Conservation (phyloP, 2,113 vertebrate genomes). For the Hemichromis elongatus region DNA sequence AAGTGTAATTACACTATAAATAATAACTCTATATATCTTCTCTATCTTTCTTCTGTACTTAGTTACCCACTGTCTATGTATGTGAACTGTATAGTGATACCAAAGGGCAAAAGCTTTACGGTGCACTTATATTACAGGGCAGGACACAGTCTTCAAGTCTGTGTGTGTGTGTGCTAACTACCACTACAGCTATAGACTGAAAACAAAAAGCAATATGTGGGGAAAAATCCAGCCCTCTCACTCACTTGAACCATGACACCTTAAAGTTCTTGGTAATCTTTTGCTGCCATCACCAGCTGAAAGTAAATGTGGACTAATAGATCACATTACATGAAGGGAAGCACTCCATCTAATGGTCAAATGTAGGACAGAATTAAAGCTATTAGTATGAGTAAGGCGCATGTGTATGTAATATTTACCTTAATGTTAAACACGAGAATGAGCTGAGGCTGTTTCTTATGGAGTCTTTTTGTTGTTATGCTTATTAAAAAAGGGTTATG, state of each 20-base stretch:
- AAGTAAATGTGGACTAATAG: not conserved
- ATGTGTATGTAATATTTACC: not conserved
- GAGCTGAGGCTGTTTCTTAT: not conserved
- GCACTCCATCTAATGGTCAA: conserved; percentile 23
- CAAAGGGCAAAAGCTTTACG: not conserved
- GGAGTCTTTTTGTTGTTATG: rapidly evolving
- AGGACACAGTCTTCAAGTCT: not conserved
- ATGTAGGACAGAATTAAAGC: not conserved
- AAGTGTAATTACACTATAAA: not conserved
- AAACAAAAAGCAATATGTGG: not conserved
- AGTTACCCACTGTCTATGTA: not conserved
- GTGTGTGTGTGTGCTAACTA: not conserved
- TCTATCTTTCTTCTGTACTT: not conserved
- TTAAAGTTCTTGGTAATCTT: not conserved
- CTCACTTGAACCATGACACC: not conserved
- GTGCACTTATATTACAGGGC: not conserved
- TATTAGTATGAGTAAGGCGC: not conserved
- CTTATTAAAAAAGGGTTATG: not conserved
- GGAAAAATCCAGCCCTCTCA: rapidly evolving
- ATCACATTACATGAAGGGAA: not conserved
- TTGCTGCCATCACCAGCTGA: not conserved
- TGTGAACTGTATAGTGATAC: not conserved
- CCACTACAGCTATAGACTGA: not conserved
- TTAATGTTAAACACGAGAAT: not conserved
- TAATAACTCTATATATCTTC: not conserved